Evolutionary conservation across 2,113 vertebrate genomes (phyloP).

Genomic region (Etheostoma cragini): DNA sequence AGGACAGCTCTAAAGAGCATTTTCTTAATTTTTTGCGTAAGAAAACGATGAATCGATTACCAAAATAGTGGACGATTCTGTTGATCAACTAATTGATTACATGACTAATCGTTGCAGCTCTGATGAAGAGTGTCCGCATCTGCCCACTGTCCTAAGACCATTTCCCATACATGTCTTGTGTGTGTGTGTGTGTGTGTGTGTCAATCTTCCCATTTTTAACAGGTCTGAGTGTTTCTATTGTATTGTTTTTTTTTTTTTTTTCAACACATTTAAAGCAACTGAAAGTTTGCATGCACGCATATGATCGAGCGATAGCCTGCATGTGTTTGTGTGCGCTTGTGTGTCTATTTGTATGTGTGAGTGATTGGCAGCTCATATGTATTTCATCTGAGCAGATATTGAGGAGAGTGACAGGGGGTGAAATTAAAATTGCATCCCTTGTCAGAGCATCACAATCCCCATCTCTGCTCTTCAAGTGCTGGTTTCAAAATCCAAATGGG

Average conservation of each 20-base stretch:
- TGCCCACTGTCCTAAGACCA: not conserved
- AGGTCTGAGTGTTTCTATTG: not conserved
- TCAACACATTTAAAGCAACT: not conserved
- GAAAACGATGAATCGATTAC: too few relatives aligned
- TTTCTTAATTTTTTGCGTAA: too few relatives aligned
- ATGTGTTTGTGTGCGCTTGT: not conserved
- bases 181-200: too few relatives aligned
- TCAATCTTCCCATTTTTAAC: not conserved
- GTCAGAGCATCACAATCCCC: conserved; percentile 77
- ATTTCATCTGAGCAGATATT: conserved; percentile 72
- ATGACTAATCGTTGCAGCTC: too few relatives aligned
- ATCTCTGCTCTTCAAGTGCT: conserved; percentile 71
- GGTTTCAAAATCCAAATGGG: conserved; percentile 61
- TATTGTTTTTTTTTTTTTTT: not conserved
- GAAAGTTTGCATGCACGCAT: conserved; percentile 41
- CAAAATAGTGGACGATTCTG: too few relatives aligned
- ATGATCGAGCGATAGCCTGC: conserved; percentile 19
- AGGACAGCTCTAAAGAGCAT: too few relatives aligned
- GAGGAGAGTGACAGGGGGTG: conserved; percentile 81
- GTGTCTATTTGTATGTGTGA: conserved; percentile 40
- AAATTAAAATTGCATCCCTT: conserved; percentile 85
- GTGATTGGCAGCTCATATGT: conserved; percentile 84
- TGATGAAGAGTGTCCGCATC: too few relatives aligned
- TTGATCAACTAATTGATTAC: too few relatives aligned
- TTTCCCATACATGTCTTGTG: not conserved